Evolutionary conservation across 2,797 vertebrate genomes (phyloP), one percentile per base, ranked within the genome.

Genomic region (Astyanax mexicanus): DNA sequence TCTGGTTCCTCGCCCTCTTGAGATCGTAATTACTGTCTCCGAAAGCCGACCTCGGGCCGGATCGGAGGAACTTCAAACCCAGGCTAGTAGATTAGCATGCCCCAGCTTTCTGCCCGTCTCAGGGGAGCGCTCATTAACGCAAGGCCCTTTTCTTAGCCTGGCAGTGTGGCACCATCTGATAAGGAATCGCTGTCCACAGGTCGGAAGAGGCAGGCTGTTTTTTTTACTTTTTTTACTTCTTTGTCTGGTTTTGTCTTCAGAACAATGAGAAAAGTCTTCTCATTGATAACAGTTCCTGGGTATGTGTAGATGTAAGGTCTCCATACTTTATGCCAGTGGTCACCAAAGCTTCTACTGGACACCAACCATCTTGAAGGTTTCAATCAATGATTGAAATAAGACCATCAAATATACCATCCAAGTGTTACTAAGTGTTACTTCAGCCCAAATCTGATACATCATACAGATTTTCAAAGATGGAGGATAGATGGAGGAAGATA

Each of bases 71-170:
- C 32, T 73, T 74, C 69, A 68, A 52, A 68, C 65, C 13, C 67
- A n/a, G 38, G 27, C 60, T 27, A 27, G 69, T 44, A 68, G 70
- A 74, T 83, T 80, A 72, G 72, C 62, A 75, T 80, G 72, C 78
- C 68, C 19, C 17, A 57, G 68, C 62, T 67, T 70, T 62, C 40
- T 29, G 49, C 49, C 51, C 19, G 77, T 52, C 75, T 78, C 57
- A 27, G 15, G 51, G 44, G 78, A 75, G 72, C 72, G 77, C 75
- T 78, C 68, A 83, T 78, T 80, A 80, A 69, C 60, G 10, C 64
- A 65, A 55, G 57, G 27, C 55, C 49, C 69, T 69, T 78, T n/a
- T n/a, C n/a, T 72, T 61, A 75, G 67, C 42, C 61, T 23, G 21
- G 47, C 19, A 12, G 49, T 17, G 19, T 52, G 80, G 45, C 45